A percentile compares a stretch with the other conserved stretches of the same genome.
These are phyloP conservation scores for Cyprinus carpio DNA, from an alignment of 2,113 vertebrate genomes.

Conservation along the genomic window DNA sequence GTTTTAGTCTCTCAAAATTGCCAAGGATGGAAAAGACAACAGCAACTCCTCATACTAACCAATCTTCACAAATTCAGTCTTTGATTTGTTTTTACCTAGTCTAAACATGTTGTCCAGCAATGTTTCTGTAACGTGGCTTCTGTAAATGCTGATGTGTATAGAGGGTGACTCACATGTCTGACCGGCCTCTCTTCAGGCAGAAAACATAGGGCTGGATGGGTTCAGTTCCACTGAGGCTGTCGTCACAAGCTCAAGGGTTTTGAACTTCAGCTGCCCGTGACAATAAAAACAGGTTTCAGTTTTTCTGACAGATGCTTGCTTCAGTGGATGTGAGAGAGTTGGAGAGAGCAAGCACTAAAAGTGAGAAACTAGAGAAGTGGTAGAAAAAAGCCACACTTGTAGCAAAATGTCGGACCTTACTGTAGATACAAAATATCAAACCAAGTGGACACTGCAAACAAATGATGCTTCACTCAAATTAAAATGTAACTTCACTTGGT, in stretches of 20 bases:
- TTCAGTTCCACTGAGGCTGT: slow-evolving; percentile 61
- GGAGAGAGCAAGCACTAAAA: neutral
- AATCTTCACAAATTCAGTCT: neutral
- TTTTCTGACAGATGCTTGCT: neutral
- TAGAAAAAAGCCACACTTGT: neutral
- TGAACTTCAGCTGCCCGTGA: slow-evolving; percentile 63
- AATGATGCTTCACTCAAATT: neutral
- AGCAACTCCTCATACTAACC: neutral
- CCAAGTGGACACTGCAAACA: neutral
- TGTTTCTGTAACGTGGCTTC: slow-evolving; percentile 17
- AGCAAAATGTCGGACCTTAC: neutral
- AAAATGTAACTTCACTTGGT: neutral
- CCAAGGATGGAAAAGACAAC: neutral
- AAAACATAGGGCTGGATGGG: slow-evolving; percentile 62
- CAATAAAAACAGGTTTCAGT: slow-evolving; percentile 38
- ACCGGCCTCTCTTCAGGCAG: slow-evolving; percentile 56
- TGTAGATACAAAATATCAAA: neutral
- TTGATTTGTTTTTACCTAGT: neutral
- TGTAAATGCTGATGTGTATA: slow-evolving; percentile 38
- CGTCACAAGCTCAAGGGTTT: slow-evolving; percentile 61
- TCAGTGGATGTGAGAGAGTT: neutral
- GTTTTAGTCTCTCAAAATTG: neutral
- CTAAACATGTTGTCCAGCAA: slow-evolving; percentile 24
- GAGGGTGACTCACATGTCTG: slow-evolving; percentile 60
- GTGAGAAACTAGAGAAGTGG: neutral